Percentiles rank a stretch among this genome's conserved stretches.
These are phyloP conservation scores for Mongoloraphidia duomilia DNA, from an alignment of 2,888 invertebrate genomes.

Conservation along the genomic window DNA sequence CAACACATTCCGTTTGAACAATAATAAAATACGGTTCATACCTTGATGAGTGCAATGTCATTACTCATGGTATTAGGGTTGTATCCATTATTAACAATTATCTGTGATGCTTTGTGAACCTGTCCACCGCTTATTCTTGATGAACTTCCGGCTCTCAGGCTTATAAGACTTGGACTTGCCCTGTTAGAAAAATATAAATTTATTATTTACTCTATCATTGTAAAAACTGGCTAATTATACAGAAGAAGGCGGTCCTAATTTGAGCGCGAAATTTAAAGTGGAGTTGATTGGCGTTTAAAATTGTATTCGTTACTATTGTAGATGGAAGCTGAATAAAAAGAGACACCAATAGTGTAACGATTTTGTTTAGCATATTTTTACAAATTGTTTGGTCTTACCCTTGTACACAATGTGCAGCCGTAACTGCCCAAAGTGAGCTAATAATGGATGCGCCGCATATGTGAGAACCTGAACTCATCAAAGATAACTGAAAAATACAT, in stretches of 20 bases:
- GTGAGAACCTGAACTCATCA: conserved; percentile 11
- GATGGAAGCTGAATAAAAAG: too few species aligned
- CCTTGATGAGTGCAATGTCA: conserved; percentile 24
- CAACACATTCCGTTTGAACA: conserved; percentile 5
- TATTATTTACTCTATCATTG: neutral
- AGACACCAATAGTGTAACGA: too few species aligned
- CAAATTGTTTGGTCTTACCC: conserved; percentile 5
- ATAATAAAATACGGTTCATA: conserved; percentile 11
- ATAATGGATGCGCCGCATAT: conserved; percentile 17
- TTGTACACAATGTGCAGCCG: conserved; percentile 17
- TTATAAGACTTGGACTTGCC: neutral
- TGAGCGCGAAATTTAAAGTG: too few species aligned
- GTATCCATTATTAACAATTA: conserved; percentile 19
- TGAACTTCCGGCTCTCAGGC: conserved; percentile 19
- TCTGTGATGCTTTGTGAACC: conserved; percentile 10
- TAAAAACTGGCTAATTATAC: too few species aligned
- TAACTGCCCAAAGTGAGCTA: conserved; percentile 13
- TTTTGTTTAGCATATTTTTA: conserved; percentile 4
- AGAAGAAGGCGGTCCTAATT: too few species aligned
- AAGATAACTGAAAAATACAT: conserved; percentile 6
- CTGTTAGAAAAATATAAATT: neutral
- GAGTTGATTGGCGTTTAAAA: too few species aligned
- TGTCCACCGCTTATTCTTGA: conserved; percentile 13
- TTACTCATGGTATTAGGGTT: conserved; percentile 18
- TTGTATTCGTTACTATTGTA: too few species aligned